Evolutionary conservation across 2,888 invertebrate species (phyloP).

Genomic region (Yponomeuta cagnagella): DNA sequence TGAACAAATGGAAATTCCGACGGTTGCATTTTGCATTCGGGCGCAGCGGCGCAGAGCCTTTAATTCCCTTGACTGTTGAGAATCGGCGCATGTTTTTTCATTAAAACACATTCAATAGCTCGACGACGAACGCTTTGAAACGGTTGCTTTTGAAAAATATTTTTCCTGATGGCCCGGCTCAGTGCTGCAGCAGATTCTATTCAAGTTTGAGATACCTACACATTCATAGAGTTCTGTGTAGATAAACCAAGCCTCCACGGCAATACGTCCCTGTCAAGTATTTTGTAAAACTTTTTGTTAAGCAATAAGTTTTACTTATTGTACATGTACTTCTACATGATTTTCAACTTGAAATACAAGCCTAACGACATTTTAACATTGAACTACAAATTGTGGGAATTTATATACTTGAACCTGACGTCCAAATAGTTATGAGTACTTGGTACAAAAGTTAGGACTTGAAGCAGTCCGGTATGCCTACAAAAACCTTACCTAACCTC

Average conservation of each 20-base stretch:
- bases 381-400: no score
- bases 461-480: not conserved
- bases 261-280: not conserved
- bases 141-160: slow-evolving; percentile 70
- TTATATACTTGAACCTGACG: not conserved
- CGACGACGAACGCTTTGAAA: slow-evolving; percentile 70
- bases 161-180: slow-evolving; percentile 60
- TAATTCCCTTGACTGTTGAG: slow-evolving; percentile 74
- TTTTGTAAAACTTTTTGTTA: not conserved
- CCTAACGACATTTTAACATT: no score
- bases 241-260: not conserved
- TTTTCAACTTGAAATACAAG: no score
- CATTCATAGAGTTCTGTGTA: not conserved
- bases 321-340: no score
- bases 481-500: slow-evolving; percentile 4
- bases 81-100: slow-evolving; percentile 75
- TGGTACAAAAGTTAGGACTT: not conserved
- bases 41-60: slow-evolving; percentile 52
- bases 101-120: slow-evolving; percentile 75
- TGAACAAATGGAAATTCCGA: slow-evolving; percentile 48
- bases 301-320: no score
- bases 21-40: slow-evolving; percentile 54
- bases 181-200: slow-evolving; percentile 45
- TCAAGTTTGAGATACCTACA: slow-evolving; percentile 33
- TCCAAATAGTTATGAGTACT: not conserved